Evolutionary conservation across 1,140 invertebrate genomes (phyloP).

Genomic region (Heliconius himera): DNA sequence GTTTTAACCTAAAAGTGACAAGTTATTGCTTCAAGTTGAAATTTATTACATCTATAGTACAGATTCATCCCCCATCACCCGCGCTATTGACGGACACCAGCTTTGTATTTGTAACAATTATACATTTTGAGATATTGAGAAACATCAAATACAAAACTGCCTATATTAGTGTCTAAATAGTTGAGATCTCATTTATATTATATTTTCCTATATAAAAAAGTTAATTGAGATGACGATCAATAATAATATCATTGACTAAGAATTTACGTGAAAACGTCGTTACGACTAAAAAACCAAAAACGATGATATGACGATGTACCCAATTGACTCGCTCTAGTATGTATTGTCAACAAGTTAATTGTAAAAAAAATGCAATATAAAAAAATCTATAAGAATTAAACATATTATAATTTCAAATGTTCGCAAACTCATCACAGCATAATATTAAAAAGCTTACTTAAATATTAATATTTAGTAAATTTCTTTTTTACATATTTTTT

Average conservation of each 20-base stretch:
- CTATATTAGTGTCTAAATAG: slow-evolving; percentile 9
- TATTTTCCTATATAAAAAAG: neutral
- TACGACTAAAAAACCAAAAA: slow-evolving; percentile 15
- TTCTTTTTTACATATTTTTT: neutral
- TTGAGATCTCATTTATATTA: neutral
- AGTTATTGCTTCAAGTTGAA: slow-evolving; percentile 15
- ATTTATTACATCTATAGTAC: neutral
- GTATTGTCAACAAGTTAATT: slow-evolving; percentile 21
- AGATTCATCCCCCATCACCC: neutral
- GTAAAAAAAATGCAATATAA: slow-evolving; percentile 27
- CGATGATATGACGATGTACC: slow-evolving; percentile 24
- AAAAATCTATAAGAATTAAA: slow-evolving; percentile 17
- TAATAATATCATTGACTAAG: slow-evolving; percentile 7
- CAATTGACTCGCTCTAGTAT: slow-evolving; percentile 28
- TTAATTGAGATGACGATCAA: neutral
- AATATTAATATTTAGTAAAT: neutral
- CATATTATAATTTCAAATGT: slow-evolving; percentile 14
- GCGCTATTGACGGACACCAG: neutral
- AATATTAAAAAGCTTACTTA: slow-evolving; percentile 27
- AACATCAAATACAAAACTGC: neutral
- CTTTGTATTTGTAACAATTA: neutral
- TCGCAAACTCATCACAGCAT: slow-evolving; percentile 27
- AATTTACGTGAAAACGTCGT: neutral
- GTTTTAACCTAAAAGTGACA: slow-evolving; percentile 1
- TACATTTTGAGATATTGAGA: neutral